phyloP scores from a whole-genome alignment of 1,140 invertebrate genomes.

The Cardiocondyla obscurior region DNA sequence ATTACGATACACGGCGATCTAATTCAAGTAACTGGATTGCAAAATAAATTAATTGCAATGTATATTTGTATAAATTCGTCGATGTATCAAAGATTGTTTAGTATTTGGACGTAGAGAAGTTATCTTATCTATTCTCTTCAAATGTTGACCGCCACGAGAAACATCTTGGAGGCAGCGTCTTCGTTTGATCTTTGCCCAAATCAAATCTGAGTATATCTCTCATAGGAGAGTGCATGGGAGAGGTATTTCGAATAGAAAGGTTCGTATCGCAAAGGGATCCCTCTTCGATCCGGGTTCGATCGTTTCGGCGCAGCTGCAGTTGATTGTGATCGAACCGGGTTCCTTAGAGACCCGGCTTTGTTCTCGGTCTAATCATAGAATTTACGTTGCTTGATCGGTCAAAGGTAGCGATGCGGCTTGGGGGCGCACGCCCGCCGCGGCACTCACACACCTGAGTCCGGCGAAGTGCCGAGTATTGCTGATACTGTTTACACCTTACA shows the following conservation, averaged over 20 bases:
- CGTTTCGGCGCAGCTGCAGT: constrained; percentile 35
- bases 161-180: constrained; percentile 16
- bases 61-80: no score
- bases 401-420: constrained; percentile 58
- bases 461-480: constrained; percentile 42
- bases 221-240: background rate
- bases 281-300: constrained; percentile 12
- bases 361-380: constrained; percentile 73
- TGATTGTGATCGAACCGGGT: constrained; percentile 48
- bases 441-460: constrained; percentile 39
- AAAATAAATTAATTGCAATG: background rate
- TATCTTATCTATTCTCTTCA: background rate
- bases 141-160: constrained; percentile 18
- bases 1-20: background rate
- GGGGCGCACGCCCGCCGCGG: background rate
- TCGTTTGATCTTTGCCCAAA: constrained; percentile 29
- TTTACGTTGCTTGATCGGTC: constrained; percentile 73
- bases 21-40: background rate
- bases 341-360: constrained; percentile 69
- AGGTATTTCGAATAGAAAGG: constrained; percentile 8
- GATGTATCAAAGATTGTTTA: background rate
- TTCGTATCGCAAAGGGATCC: constrained; percentile 36
- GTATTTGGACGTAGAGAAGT: background rate
- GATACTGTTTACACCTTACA: constrained; percentile 47
- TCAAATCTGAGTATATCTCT: constrained; percentile 44